Conservation (phyloP, 2,113 vertebrate genomes). For the Percopsis transmontana region DNA sequence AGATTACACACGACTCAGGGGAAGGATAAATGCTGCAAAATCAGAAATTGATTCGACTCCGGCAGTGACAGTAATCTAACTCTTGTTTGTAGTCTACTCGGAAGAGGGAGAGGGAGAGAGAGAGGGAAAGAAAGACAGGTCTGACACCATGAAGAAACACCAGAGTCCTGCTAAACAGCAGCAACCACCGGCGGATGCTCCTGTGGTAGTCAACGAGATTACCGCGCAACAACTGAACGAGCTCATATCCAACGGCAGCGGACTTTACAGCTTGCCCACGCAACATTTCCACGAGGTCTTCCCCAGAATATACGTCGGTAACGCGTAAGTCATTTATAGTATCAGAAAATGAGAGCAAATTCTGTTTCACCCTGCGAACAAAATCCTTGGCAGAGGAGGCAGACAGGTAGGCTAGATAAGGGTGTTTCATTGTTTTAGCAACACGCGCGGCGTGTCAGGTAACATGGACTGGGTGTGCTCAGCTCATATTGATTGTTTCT, state of each 20-base stretch:
- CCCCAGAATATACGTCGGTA: conserved; percentile 91
- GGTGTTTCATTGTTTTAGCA: too few species aligned
- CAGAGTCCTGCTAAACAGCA: conserved; percentile 72
- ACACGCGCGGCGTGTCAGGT: conserved; percentile 26
- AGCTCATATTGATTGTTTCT: too few species aligned
- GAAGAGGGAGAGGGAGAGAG: neutral
- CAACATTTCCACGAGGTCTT: conserved; percentile 95
- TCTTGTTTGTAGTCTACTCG: conserved; percentile 16
- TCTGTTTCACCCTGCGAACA: neutral
- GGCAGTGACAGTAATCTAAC: conserved; percentile 29
- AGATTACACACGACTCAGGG: conserved; percentile 40
- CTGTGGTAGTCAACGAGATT: conserved; percentile 79
- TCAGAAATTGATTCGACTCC: conserved; percentile 20
- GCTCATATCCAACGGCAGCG: conserved; percentile 87
- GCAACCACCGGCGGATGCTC: conserved; percentile 57
- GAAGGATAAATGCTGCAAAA: conserved; percentile 60
- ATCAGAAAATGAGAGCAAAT: neutral
- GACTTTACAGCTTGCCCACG: conserved; percentile 92
- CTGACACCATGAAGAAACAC: conserved; percentile 78
- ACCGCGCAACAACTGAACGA: conserved; percentile 93
- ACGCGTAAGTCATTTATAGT: conserved; percentile 84
- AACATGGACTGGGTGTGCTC: neutral
- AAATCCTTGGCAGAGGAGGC: conserved; percentile 10
- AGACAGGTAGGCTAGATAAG: conserved; percentile 44
- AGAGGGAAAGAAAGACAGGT: conserved; percentile 13